Evolutionary conservation across 2,113 vertebrate genomes (phyloP), one percentile per base, ranked within the genome.

Genomic region (Pomatostomus ruficeps): DNA sequence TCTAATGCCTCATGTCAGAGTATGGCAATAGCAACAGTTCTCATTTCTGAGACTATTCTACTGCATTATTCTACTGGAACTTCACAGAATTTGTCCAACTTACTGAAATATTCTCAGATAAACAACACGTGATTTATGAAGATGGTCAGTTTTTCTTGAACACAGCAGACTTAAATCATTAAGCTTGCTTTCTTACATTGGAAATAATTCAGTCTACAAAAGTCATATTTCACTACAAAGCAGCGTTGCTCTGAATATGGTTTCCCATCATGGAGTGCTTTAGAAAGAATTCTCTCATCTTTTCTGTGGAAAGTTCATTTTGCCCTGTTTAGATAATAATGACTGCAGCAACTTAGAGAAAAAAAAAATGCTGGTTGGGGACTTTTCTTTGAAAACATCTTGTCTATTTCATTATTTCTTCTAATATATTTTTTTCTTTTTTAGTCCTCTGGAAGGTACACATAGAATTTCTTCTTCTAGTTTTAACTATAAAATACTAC

Each of bases 191-290:
- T 86, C 46, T 80, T 43, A n/a, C 0, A 0, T 14, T 71, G 46
- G 40, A 88, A 91, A 66, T 79, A 91, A 88, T 81, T 78, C 73
- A 71, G 45, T 61, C 52, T 78, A 38, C 28, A 85, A 55, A 86
- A 89, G 15, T 67, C 14, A 7, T 35, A 36, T 68, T 82, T 85
- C 73, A 82, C 26, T 49, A 51, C 36, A 86, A 93, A 93, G 46
- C 19, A 70, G 16, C 4, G 6, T 36, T 83, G 38, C 28, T 73
- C 51, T 79, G 49, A 55, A 83, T 88, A 83, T 21, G 26, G 10
- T 23, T 82, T 85, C 21, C 51, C 11, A 2, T 33, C 73, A 70
- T 5, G 59, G 38, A 59, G 42, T 24, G 33, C 49, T 78, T 83
- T 58, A 57, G 42, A 87, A 57, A 85, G 35, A 57, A 73, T 43